Base-by-base conservation (phyloP, 2,797 vertebrate species). In the Coccyzus lansbergi region DNA sequence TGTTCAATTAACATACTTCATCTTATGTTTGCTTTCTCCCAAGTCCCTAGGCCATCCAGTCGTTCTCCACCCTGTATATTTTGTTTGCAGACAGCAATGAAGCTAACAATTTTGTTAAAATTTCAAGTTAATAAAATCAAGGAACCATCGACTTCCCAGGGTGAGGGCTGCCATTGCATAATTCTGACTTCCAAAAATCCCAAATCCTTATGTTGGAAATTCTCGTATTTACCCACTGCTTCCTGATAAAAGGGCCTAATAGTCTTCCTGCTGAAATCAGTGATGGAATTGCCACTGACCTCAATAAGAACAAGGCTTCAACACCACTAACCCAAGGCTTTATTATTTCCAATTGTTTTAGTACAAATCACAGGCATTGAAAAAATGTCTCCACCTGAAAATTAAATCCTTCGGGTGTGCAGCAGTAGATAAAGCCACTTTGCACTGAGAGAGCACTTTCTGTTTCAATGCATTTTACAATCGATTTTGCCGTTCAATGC, bases 371-470 rank as follows among this genome's bases (percentile, higher is more conserved):
- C 69, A 83, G 48, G 78, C 84, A 74, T 67, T 83, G 38, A 88
- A 76, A 46, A 94, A 94, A 94, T 21, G 76, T 81, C 79, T 85
- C 82, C 65, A 88, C 65, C 72, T 88, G 74, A 83, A 83, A 91
- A 93, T 78, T 49, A 88, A 96, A 93, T 90, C 92, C 88, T 91
- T 56, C 72, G 87, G 26, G 67, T 91, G 65, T 93, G 82, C 84
- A 90, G 93, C 46, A 56, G 59, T 24, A 92, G 84, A 91, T 91
- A 93, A 94, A 94, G 70, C 55, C 92, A 64, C 69, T 91, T 91
- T 81, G 51, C 85, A 90, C 88, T 53, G 74, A 91, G 76, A 79
- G 40, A 82, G 70, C 67, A 76, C 83, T 86, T 94, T 88, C 84
- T 93, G 67, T 94, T 92, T 93, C 89, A 93, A 65, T 53, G 56